These are phyloP conservation scores for Cynodonichthys magdalenae DNA, from an alignment of 2,797 vertebrate genomes.

Conservation along the genomic window DNA sequence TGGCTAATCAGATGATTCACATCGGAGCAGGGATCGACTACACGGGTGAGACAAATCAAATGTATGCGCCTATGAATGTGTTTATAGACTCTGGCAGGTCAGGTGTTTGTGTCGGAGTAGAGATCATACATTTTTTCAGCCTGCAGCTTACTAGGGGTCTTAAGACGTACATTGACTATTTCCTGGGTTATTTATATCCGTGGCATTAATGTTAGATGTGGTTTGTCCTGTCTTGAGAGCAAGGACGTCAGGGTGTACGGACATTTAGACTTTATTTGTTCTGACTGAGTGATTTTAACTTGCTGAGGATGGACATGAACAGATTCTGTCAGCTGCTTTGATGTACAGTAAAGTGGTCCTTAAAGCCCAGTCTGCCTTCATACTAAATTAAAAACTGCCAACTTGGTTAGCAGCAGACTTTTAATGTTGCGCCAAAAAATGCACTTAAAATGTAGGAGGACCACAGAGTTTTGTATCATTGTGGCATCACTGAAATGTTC, in stretches of 20 bases:
- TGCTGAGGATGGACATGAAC: constrained; percentile 36
- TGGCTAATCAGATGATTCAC: constrained; percentile 7
- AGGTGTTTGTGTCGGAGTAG: constrained; percentile 39
- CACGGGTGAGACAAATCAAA: constrained; percentile 17
- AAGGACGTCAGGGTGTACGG: constrained; percentile 39
- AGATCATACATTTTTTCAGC: constrained; percentile 55
- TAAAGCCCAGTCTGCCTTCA: constrained; percentile 34
- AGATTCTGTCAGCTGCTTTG: constrained; percentile 51
- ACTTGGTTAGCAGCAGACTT: constrained; percentile 49
- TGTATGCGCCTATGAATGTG: constrained; percentile 18
- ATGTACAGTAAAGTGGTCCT: constrained; percentile 70
- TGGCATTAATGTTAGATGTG: constrained; percentile 35
- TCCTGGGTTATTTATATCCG: constrained; percentile 17
- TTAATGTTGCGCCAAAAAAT: constrained; percentile 56
- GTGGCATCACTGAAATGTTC: constrained; percentile 44
- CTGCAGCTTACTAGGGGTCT: constrained; percentile 34
- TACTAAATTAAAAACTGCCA: constrained; percentile 74
- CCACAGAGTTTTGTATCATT: constrained; percentile 30
- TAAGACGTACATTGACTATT: constrained; percentile 30
- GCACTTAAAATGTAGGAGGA: constrained; percentile 68
- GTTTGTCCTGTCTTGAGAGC: constrained; percentile 31
- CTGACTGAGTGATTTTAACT: constrained; percentile 65
- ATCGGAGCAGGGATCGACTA: constrained; percentile 1
- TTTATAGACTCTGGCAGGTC: constrained; percentile 13
- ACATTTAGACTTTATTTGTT: constrained; percentile 69